These are phyloP conservation scores for Python bivittatus DNA, from an alignment of 2,113 vertebrate genomes.

Conservation along the genomic window DNA sequence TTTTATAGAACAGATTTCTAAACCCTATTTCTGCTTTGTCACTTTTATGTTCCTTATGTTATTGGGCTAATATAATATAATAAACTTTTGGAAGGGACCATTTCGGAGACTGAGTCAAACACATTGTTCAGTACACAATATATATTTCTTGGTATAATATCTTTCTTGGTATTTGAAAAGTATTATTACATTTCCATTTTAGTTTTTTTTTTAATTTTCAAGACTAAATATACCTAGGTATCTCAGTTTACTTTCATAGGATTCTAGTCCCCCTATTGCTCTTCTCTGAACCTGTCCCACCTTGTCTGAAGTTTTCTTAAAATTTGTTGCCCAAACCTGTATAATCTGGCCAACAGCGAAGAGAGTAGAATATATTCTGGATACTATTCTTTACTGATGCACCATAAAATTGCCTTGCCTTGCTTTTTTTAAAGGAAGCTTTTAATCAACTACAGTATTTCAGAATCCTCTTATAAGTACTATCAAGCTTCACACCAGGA, in stretches of 20 bases:
- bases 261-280: neutral
- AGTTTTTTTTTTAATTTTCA: neutral
- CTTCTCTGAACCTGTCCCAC: neutral
- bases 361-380: neutral
- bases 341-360: neutral
- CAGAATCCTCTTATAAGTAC: neutral
- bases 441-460: neutral
- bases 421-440: neutral
- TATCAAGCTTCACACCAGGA: neutral
- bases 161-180: neutral
- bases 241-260: neutral
- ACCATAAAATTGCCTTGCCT: neutral
- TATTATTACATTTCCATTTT: neutral
- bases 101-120: neutral
- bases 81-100: neutral
- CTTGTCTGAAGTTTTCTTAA: neutral
- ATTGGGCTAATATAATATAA: neutral
- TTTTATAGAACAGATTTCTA: neutral
- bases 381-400: neutral
- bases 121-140: neutral
- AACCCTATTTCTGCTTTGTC: neutral
- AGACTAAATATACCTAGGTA: neutral
- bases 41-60: neutral
- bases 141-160: neutral
- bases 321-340: neutral